Conservation (phyloP, 2,797 vertebrate species). For the Petrocephalus sullivani region DNA sequence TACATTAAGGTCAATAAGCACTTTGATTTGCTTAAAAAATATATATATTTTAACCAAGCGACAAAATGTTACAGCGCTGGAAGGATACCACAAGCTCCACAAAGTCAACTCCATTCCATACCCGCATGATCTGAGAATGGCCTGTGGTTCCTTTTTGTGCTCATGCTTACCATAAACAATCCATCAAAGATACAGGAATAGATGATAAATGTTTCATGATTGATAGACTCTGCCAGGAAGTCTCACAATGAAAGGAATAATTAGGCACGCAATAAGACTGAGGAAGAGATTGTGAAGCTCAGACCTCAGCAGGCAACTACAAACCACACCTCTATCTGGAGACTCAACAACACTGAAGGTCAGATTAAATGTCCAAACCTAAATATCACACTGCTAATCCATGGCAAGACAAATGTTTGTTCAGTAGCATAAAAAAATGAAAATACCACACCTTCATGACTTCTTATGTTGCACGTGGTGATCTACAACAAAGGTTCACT, state of each 20-base stretch:
- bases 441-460: background rate
- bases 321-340: background rate
- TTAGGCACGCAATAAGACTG: background rate
- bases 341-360: background rate
- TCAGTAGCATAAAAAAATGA: background rate
- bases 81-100: background rate
- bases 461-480: background rate
- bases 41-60: background rate
- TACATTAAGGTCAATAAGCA: background rate
- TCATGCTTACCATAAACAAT: constrained; percentile 20
- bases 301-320: background rate
- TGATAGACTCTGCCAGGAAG: background rate
- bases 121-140: background rate
- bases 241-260: constrained; percentile 25
- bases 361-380: background rate
- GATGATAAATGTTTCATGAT: constrained; percentile 28
- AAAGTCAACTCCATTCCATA: background rate
- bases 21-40: background rate
- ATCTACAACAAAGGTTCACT: background rate
- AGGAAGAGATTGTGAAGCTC: background rate
- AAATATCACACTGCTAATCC: background rate
- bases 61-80: background rate
- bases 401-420: background rate
- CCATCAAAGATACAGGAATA: background rate
- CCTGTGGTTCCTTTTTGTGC: background rate